These are phyloP conservation scores for Helogale parvula DNA, from an alignment of 2,113 vertebrate species.

Conservation along the genomic window DNA sequence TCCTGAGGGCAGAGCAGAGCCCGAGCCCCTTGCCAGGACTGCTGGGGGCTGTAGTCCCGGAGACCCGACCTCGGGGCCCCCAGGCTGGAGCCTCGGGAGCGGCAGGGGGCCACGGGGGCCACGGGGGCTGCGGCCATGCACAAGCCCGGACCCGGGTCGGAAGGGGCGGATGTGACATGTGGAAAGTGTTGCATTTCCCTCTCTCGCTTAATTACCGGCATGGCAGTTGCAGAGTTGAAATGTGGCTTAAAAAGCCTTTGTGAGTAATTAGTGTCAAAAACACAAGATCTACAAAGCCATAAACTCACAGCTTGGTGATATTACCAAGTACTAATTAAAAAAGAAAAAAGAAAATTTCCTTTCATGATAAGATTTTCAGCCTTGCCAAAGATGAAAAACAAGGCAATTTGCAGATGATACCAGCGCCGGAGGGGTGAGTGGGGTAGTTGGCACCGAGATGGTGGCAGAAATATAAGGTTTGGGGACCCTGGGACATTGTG, in stretches of 20 bases:
- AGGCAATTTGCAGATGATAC: constrained; percentile 74
- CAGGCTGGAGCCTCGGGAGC: fast-evolving
- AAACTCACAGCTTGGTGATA: constrained; percentile 87
- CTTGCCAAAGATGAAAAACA: constrained; percentile 78
- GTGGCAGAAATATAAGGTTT: neutral
- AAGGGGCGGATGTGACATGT: neutral
- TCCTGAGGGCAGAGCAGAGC: neutral
- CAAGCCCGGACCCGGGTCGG: neutral
- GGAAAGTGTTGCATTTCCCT: constrained; percentile 71
- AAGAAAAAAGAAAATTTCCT: constrained; percentile 83
- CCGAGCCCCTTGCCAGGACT: fast-evolving
- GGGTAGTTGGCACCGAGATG: constrained; percentile 54
- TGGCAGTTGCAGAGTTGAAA: constrained; percentile 85
- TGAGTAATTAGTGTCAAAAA: constrained; percentile 90
- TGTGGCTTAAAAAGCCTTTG: constrained; percentile 86
- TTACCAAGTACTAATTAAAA: constrained; percentile 89
- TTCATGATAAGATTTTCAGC: constrained; percentile 82
- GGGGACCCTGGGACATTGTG: fast-evolving
- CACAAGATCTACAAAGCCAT: constrained; percentile 89
- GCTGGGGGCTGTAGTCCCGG: fast-evolving
- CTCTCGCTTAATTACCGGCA: constrained; percentile 84
- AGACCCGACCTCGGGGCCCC: neutral
- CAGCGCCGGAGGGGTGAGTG: neutral
- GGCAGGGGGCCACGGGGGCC: too few relatives aligned
- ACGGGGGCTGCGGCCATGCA: fast-evolving